Evolutionary conservation across 2,797 vertebrate species (phyloP), one percentile per base, ranked within the genome.

Genomic region (Gila robusta): DNA sequence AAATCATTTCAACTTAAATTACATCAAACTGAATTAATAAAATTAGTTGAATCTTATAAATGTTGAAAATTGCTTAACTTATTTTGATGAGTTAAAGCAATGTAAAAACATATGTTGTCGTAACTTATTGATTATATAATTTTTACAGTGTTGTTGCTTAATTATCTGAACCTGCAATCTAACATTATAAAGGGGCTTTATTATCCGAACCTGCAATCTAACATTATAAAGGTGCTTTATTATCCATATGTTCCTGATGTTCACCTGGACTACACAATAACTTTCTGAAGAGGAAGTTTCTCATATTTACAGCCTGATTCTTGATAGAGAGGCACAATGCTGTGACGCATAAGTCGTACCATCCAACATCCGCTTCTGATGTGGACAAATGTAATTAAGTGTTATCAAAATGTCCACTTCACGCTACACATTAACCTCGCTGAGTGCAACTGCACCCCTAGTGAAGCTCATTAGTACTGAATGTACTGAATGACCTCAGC

Each of bases 351-450:
- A 85, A 85, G 66, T 71, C 32, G n/a, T 59, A 44, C 49, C 76
- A 49, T 66, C 78, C 44, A 54, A 74, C 78, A 81, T 74, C 84
- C 79, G 78, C 84, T 70, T 86, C 69, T 54, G 78, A 81, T 86
- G 71, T 81, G 59, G 28, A 86, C 69, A 86, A 86, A 86, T 66
- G 84, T 86, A 81, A 85, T 85, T 85, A 85, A 85, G 84, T 81
- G 59, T 80, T 86, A 86, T 86, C 70, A 86, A 81, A 86, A 74
- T 39, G 56, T 81, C 56, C 84, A 86, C 78, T 81, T 79, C 76
- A 81, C 26, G 78, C 78, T 81, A 86, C 78, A 81, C 84, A 86
- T 86, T 86, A 81, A 81, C 84, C 69, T 86, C 11, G 32, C 69
- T 37, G 35, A 86, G 78, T 80, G 78, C 84, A 64, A 86, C 39